Conservation (phyloP, 2,888 invertebrate species). For the Uloborus plumipes region DNA sequence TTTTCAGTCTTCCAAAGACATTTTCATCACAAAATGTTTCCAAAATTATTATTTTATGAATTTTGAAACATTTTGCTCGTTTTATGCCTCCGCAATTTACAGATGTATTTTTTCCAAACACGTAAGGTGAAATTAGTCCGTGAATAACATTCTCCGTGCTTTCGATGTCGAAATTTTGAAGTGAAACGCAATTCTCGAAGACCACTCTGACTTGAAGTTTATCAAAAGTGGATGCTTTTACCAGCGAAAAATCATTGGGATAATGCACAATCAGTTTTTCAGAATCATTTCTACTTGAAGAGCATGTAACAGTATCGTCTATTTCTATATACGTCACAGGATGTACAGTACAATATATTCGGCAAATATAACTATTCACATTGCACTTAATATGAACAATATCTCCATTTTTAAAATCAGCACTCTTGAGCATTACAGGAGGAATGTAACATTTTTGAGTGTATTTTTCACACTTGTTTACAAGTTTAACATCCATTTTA, state of each 20-base stretch:
- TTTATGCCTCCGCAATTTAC: conserved; percentile 13
- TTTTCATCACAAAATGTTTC: conserved; percentile 18
- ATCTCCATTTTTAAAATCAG: too few relatives aligned
- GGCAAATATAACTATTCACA: too few relatives aligned
- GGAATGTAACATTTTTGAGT: too few relatives aligned
- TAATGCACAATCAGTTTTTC: background rate
- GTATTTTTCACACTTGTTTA: too few relatives aligned
- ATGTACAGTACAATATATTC: too few relatives aligned
- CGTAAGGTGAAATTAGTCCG: conserved; percentile 14
- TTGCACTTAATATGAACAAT: too few relatives aligned
- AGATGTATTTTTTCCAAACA: conserved; percentile 20
- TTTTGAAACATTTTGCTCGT: conserved; percentile 18
- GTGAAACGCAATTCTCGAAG: background rate
- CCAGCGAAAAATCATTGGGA: background rate
- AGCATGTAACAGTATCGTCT: too few relatives aligned
- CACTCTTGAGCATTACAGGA: too few relatives aligned
- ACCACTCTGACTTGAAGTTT: conserved; percentile 13
- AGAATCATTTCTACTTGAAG: too few relatives aligned
- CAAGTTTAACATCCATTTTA: too few relatives aligned
- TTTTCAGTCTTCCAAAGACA: conserved; percentile 14
- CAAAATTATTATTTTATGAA: conserved; percentile 15
- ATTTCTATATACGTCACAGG: too few relatives aligned
- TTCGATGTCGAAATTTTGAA: background rate
- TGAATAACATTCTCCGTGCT: background rate
- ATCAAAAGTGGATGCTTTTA: conserved; percentile 12